A percentile compares a stretch with the other conserved stretches of the same genome.
Conservation (phyloP, 2,113 vertebrate species). For the Xyliphius kryptos region DNA sequence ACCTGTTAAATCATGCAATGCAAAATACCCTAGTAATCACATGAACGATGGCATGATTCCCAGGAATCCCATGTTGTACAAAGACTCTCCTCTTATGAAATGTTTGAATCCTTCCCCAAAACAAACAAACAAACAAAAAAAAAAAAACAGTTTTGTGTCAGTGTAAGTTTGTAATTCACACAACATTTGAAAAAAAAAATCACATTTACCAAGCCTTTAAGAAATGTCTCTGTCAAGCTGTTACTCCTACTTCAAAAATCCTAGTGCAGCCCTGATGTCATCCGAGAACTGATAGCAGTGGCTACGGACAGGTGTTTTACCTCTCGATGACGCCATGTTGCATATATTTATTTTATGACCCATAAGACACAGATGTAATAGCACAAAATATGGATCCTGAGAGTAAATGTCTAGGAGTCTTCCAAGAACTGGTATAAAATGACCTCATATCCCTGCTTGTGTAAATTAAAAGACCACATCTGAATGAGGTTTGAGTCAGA, state of each 20-base stretch:
- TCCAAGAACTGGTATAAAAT: conserved; percentile 55
- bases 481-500: conserved; percentile 13
- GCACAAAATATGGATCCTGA: conserved; percentile 63
- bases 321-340: conserved; percentile 54
- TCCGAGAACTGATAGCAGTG: conserved; percentile 23
- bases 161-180: conserved; percentile 8
- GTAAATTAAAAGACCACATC: conserved; percentile 13
- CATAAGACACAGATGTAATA: conserved; percentile 62
- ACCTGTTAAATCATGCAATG: conserved; percentile 33
- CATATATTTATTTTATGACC: conserved; percentile 59
- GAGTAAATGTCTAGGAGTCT: conserved; percentile 60
- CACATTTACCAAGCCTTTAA: conserved; percentile 1
- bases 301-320: conserved; percentile 37
- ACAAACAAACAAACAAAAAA: too few species aligned
- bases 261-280: conserved; percentile 14
- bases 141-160: neutral
- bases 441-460: conserved; percentile 11
- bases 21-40: neutral
- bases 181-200: conserved; percentile 9
- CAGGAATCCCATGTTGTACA: too few species aligned
- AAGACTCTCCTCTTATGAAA: neutral
- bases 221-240: neutral
- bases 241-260: neutral
- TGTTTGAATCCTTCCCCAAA: neutral
- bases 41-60: neutral